These are phyloP conservation scores for Prietella phreatophila DNA, from an alignment of 2,113 vertebrate genomes.

Conservation along the genomic window DNA sequence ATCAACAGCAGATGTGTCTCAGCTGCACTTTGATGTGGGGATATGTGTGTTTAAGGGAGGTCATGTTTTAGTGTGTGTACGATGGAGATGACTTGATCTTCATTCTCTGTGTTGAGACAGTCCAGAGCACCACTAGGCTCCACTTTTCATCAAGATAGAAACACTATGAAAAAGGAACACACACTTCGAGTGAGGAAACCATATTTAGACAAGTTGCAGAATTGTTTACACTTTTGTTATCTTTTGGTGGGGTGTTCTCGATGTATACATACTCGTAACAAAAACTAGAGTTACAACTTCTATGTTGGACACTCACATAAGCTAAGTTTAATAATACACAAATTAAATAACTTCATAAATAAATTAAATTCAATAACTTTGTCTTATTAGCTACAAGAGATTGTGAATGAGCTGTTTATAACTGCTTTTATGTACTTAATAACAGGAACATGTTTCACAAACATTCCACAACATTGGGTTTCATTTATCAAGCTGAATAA, in stretches of 20 bases:
- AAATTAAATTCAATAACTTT: not conserved
- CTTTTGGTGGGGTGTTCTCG: not conserved
- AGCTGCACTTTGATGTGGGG: slow-evolving; percentile 23
- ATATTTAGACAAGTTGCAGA: not conserved
- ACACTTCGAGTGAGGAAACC: slow-evolving; percentile 16
- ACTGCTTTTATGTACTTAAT: not conserved
- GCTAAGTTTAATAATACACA: not conserved
- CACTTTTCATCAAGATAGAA: slow-evolving; percentile 29
- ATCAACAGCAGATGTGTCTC: slow-evolving; percentile 50
- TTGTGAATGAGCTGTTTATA: not conserved
- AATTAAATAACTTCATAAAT: not conserved
- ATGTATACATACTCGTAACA: not conserved
- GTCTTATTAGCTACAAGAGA: not conserved
- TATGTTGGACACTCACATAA: not conserved
- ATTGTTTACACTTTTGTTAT: not conserved
- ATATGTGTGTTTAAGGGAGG: slow-evolving; percentile 36
- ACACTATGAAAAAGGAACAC: slow-evolving; percentile 28
- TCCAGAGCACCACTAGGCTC: slow-evolving; percentile 30
- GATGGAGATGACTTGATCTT: slow-evolving; percentile 36
- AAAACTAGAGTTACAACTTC: not conserved
- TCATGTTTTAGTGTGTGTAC: slow-evolving; percentile 16
- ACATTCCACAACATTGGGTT: not conserved
- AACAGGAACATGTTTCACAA: not conserved
- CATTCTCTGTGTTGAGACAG: slow-evolving; percentile 32
- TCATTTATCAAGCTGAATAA: too few relatives aligned